Percentiles rank a stretch among this genome's conserved stretches.
These are phyloP conservation scores for Spondyliosoma cantharus DNA, from an alignment of 2,797 vertebrate genomes.

Conservation along the genomic window DNA sequence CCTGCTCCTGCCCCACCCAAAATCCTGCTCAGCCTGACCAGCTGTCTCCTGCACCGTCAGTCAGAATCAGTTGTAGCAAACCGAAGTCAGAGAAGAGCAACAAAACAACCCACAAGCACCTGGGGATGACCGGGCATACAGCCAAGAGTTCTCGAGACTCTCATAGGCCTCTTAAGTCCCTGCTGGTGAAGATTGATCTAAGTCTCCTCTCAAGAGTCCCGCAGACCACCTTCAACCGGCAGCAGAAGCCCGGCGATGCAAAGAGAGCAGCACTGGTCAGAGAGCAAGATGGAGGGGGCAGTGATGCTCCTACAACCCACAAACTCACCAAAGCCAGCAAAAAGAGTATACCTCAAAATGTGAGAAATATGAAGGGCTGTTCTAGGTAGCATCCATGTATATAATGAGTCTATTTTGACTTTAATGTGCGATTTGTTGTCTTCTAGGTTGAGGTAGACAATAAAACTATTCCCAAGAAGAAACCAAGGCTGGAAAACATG, in stretches of 20 bases:
- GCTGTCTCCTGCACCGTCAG: conserved; percentile 50
- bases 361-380: conserved; percentile 38
- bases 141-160: conserved; percentile 31
- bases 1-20: conserved; percentile 55
- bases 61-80: conserved; percentile 67
- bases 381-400: not conserved
- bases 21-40: conserved; percentile 72
- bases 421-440: conserved; percentile 33
- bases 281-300: conserved; percentile 67
- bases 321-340: conserved; percentile 74
- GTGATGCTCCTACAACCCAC: conserved; percentile 8
- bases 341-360: conserved; percentile 79
- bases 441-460: conserved; percentile 82
- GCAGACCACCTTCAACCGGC: conserved; percentile 61
- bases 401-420: not conserved
- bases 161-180: conserved; percentile 34
- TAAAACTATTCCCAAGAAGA: conserved; percentile 86
- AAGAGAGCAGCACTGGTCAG: conserved; percentile 71
- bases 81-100: conserved; percentile 67
- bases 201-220: conserved; percentile 88
- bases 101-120: conserved; percentile 68
- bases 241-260: conserved; percentile 40
- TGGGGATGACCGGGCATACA: conserved; percentile 53
- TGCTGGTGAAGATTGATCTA: conserved; percentile 91
- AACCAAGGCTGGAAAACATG: conserved; percentile 85